Percentiles rank a stretch among this genome's conserved stretches.
These are phyloP conservation scores for Apodemia duryi DNA, from an alignment of 2,888 invertebrate species.

Conservation along the genomic window DNA sequence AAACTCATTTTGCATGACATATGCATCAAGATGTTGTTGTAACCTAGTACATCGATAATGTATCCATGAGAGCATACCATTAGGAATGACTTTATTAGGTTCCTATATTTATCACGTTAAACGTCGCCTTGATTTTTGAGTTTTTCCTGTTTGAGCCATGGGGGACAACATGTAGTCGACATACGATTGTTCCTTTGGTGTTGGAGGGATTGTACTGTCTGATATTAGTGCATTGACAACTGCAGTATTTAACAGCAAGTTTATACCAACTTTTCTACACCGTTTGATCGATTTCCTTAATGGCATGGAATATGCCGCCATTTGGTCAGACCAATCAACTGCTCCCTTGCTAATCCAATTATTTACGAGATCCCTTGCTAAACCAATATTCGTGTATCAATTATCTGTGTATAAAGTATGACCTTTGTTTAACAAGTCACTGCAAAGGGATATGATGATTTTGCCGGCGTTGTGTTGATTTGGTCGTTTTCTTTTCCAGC, in stretches of 20 bases:
- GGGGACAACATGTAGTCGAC: no score
- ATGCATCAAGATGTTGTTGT: constrained; percentile 23
- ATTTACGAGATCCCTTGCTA: not conserved
- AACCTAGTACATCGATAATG: constrained; percentile 25
- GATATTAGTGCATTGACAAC: constrained; percentile 30
- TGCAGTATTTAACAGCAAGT: constrained; percentile 30
- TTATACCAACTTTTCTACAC: constrained; percentile 36
- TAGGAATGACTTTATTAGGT: constrained; percentile 23
- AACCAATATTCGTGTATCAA: not conserved
- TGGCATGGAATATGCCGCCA: constrained; percentile 34
- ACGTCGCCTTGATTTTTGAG: no score
- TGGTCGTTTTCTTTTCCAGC: no score
- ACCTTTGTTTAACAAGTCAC: not conserved
- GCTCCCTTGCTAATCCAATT: constrained; percentile 27
- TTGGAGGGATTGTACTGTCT: not conserved
- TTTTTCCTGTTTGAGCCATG: no score
- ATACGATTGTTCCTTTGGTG: no score
- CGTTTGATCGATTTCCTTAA: constrained; percentile 37
- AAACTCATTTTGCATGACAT: constrained; percentile 15
- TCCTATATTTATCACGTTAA: constrained; percentile 16
- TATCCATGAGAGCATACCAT: constrained; percentile 27
- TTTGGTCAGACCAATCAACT: constrained; percentile 38
- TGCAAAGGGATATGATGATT: not conserved
- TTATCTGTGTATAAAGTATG: not conserved
- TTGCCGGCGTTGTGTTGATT: not conserved